Evolutionary conservation across 2,888 invertebrate species (phyloP).

Genomic region (Lithosia quadra): DNA sequence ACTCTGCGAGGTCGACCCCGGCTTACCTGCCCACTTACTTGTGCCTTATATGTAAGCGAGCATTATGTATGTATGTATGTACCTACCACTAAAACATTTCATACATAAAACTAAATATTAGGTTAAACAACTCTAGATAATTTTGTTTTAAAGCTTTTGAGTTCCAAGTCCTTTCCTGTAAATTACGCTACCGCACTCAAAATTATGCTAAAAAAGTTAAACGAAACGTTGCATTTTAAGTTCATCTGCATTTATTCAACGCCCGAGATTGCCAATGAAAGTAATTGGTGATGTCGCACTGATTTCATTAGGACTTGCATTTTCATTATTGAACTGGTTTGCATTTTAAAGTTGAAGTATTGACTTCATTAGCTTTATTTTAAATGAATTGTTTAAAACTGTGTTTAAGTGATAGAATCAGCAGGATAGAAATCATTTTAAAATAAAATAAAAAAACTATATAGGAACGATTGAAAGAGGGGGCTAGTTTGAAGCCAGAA

Average conservation of each 20-base stretch:
- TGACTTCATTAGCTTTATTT: constrained; percentile 5
- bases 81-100: neutral
- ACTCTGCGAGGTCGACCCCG: too few species aligned
- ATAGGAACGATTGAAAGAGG: too few species aligned
- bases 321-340: constrained; percentile 37
- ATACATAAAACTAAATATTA: neutral
- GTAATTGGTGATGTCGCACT: constrained; percentile 49
- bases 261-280: constrained; percentile 16
- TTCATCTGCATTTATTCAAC: constrained; percentile 49
- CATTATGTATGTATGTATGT: too few species aligned
- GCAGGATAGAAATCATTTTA: neutral
- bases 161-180: constrained; percentile 8
- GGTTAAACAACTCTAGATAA: neutral
- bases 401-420: too few species aligned
- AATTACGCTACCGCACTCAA: constrained; percentile 9
- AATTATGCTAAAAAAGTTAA: constrained; percentile 15
- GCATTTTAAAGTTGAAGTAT: constrained; percentile 35
- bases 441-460: neutral
- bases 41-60: too few species aligned
- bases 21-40: too few species aligned
- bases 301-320: constrained; percentile 45
- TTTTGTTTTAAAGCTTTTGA: constrained; percentile 8
- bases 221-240: constrained; percentile 44
- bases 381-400: constrained; percentile 8
- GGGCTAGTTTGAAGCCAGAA: too few species aligned